Evolutionary conservation across 2,797 vertebrate species (phyloP), one percentile per base, ranked within the genome.

Genomic region (Propithecus perrieri): DNA sequence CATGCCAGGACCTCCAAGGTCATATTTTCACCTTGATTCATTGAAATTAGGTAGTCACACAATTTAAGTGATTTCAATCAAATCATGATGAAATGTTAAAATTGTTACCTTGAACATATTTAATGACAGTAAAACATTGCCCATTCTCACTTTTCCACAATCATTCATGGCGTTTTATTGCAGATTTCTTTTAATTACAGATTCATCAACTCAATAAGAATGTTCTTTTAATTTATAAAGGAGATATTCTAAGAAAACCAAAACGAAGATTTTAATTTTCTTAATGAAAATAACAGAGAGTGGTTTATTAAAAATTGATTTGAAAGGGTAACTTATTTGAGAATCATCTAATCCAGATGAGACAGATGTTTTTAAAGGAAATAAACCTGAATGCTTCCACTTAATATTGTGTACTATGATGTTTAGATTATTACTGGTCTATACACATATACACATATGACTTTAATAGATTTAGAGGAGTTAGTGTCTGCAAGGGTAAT

Each of bases 1-100:
- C 53, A 86, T 97, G 90, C 85, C 88, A 85, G 94, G 76, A 97
- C 96, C 94, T 97, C 71, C 97, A 98, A 98, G 97, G 96, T 98
- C 97, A 96, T 97, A 97, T 98, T 98, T 98, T 98, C 86, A 98
- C 92, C 96, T 59, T 90, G 69, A 97, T 97, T 95, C 72, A 94
- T 96, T 98, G 96, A 96, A 98, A 98, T 98, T 98, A 98, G 61
- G 89, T 97, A 93, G 87, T 75, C 85, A 95, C 65, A 97, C 90
- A 95, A 81, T 38, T 91, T 67, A 94, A 97, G 81, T 96, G 71
- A 97, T 91, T 97, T 97, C 53, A 85, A 38, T 96, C 0, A 0
- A 94, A 97, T 95, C 18, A 41, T 12, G 80, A 61, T 74, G 50
- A 95, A 96, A 95, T 96, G 78, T 80, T 95, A 72, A 91, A 94